These are phyloP conservation scores for Botia almorhae DNA, from an alignment of 2,797 vertebrate genomes.

Conservation along the genomic window DNA sequence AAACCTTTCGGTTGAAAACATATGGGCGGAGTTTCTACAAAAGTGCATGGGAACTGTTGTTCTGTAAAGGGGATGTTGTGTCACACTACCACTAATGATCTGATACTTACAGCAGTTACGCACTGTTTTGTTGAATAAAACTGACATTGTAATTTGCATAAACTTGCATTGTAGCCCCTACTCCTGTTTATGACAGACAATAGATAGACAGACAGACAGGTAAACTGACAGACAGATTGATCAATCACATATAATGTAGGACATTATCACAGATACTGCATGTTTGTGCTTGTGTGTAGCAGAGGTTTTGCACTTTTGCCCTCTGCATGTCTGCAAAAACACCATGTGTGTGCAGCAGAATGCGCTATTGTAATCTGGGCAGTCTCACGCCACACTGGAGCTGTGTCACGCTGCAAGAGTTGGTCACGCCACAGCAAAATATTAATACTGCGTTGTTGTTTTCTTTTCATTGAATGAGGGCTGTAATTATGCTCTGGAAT, in stretches of 20 bases:
- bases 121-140: background rate
- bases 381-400: background rate
- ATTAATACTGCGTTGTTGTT: conserved; percentile 35
- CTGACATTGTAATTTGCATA: background rate
- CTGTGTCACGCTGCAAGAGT: background rate
- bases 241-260: no score
- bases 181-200: no score
- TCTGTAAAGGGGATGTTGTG: conserved; percentile 17
- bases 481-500: conserved; percentile 1
- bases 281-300: background rate
- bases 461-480: background rate
- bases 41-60: conserved; percentile 24
- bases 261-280: background rate
- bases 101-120: background rate
- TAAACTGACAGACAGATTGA: background rate
- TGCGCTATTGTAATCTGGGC: conserved; percentile 16
- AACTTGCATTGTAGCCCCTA: no score
- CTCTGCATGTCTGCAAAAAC: background rate
- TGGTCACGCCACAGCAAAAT: background rate
- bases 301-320: conserved; percentile 8
- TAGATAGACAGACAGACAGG: background rate
- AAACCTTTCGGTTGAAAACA: conserved; percentile 45
- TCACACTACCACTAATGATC: background rate
- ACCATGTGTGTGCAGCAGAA: conserved; percentile 13
- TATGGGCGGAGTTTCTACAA: conserved; percentile 31